Base-by-base conservation (phyloP, 2,113 vertebrate genomes). In the Gadus chalcogrammus region DNA sequence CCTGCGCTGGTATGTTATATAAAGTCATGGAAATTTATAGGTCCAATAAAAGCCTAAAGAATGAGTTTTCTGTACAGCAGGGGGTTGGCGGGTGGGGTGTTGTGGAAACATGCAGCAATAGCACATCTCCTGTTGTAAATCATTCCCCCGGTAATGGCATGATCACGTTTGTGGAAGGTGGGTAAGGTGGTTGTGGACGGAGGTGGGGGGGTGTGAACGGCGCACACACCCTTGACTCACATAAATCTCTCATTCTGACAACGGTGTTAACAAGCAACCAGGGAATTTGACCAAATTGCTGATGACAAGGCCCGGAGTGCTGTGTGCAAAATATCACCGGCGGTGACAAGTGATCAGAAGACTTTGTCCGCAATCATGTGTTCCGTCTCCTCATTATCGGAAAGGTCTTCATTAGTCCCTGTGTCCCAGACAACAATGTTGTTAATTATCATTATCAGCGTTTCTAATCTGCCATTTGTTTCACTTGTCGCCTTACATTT, bases 401-500 rank as follows among this genome's bases (percentile, higher is more conserved):
- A 78, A 88, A 82, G 83, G 82, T 85, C 82, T 83, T 86, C 80
- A 84, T 88, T 84, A 88, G 83, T 24, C 71, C 17, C 55, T 82
- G 67, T 77, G 73, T 76, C 74, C 76, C 24, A 61, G 72, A 80
- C 72, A 77, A 48, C 42, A 48, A 48, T 75, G 75, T 63, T 70
- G 75, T 80, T 87, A 85, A 89, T 89, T 86, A 88, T 81, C 78
- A 84, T 66, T 75, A 83, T 81, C 80, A 83, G 80, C 48, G 48
- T 74, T 70, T 75, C 72, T 86, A 87, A 88, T 83, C 84, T 48
- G 82, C 84, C 70, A 79, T 86, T 85, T 84, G 80, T 90, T 88
- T 88, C 78, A 75, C 73, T 73, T 87, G 85, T 85, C 83, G 20
- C 72, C 87, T 87, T 77, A 69, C 79, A 87, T 88, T 88, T 87